These are phyloP conservation scores for Lasiurus borealis DNA, from an alignment of 2,113 vertebrate genomes.

Conservation along the genomic window DNA sequence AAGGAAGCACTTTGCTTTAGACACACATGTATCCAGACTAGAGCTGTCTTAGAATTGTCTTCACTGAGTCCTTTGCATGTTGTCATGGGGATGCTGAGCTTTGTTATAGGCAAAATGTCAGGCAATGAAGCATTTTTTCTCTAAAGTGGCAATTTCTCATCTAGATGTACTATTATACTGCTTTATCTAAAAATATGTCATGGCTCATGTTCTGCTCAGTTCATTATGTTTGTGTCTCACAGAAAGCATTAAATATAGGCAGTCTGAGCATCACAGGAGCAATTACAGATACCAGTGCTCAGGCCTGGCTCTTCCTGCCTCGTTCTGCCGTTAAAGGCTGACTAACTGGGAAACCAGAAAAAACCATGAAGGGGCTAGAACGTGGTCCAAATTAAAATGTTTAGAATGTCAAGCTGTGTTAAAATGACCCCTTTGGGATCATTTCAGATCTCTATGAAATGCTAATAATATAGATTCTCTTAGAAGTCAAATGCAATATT, in stretches of 20 bases:
- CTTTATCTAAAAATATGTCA: constrained; percentile 32
- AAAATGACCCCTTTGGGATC: constrained; percentile 34
- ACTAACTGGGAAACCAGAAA: background rate
- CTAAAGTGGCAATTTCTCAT: background rate
- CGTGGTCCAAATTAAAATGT: constrained; percentile 33
- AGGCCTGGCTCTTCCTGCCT: background rate
- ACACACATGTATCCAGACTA: background rate
- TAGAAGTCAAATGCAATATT: background rate
- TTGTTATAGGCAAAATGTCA: constrained; percentile 14
- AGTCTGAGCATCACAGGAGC: background rate
- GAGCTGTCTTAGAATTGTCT: background rate
- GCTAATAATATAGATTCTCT: constrained; percentile 11
- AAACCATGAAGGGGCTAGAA: constrained; percentile 50
- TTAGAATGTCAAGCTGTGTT: constrained; percentile 7
- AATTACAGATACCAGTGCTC: constrained; percentile 11
- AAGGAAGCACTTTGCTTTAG: background rate
- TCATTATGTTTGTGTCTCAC: constrained; percentile 19
- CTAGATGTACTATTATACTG: background rate
- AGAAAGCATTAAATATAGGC: constrained; percentile 42
- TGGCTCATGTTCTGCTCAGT: background rate
- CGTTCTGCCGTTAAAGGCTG: background rate
- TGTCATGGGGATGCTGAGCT: background rate
- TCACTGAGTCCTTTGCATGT: constrained; percentile 6
- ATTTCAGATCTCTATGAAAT: constrained; percentile 52
- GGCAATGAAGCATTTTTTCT: background rate